phyloP scores from a whole-genome alignment of 2,113 vertebrate genomes.

The Tychaedon coryphoeus region DNA sequence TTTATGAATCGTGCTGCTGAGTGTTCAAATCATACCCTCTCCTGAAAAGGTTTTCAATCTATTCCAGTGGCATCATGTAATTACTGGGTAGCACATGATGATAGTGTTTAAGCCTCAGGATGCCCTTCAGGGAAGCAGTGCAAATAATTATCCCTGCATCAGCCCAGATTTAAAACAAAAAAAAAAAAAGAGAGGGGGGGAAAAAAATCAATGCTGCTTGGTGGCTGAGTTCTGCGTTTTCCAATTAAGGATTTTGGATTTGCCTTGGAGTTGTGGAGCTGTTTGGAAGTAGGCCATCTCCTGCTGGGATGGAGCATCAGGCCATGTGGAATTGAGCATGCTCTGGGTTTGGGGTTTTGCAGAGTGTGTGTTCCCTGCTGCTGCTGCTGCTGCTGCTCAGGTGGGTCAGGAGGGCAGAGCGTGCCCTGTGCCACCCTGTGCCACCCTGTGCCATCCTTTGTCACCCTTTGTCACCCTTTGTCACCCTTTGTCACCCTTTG shows the following conservation, averaged over 20 bases:
- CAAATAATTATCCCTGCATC: slow-evolving; percentile 17
- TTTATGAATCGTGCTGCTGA: background rate
- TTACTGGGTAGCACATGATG: slow-evolving; percentile 22
- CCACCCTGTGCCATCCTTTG: no score
- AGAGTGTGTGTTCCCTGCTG: slow-evolving; percentile 5
- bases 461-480: no score
- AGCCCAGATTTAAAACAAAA: background rate
- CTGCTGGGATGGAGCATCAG: slow-evolving; percentile 62
- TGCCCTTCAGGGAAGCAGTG: slow-evolving; percentile 20
- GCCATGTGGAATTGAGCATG: slow-evolving; percentile 73
- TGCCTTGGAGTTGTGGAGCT: slow-evolving; percentile 35
- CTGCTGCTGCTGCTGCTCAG: no score
- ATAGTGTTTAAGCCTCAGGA: slow-evolving; percentile 12
- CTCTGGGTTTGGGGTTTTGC: slow-evolving; percentile 54
- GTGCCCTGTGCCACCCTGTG: no score
- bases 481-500: no score
- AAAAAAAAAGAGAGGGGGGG: background rate
- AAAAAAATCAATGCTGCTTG: background rate
- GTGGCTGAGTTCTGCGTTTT: background rate
- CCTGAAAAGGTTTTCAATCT: slow-evolving; percentile 1
- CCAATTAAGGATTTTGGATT: slow-evolving; percentile 48
- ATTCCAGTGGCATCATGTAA: background rate
- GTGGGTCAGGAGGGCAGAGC: no score
- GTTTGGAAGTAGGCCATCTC: slow-evolving; percentile 74
- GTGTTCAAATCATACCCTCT: background rate